phyloP scores from a whole-genome alignment of 2,113 vertebrate species.

The Pygoscelis antarcticus region DNA sequence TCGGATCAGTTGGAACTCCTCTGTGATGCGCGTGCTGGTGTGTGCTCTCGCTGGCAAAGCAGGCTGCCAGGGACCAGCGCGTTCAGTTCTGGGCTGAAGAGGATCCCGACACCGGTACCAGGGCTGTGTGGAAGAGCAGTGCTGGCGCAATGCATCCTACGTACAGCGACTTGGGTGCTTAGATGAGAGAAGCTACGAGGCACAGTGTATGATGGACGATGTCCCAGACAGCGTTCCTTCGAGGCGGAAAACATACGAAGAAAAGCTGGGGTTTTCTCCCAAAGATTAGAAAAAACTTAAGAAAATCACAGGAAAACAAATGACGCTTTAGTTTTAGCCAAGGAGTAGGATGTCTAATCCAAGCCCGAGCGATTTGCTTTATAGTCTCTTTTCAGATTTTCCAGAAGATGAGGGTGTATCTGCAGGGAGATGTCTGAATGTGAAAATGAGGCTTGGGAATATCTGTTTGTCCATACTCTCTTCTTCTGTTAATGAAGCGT shows the following conservation, averaged over 20 bases:
- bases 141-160: rapidly evolving
- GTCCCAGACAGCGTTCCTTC: background rate
- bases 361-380: background rate
- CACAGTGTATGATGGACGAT: rapidly evolving
- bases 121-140: background rate
- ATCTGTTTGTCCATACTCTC: rapidly evolving
- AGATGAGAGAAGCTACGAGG: rapidly evolving
- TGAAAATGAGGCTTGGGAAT: background rate
- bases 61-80: rapidly evolving
- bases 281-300: background rate
- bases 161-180: rapidly evolving
- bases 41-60: background rate
- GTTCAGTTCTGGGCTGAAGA: background rate
- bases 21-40: rapidly evolving
- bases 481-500: background rate
- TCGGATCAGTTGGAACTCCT: rapidly evolving
- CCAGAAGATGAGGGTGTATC: background rate
- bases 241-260: rapidly evolving
- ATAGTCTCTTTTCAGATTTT: background rate
- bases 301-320: background rate
- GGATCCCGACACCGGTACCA: rapidly evolving
- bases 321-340: background rate
- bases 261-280: background rate
- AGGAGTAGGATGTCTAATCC: background rate
- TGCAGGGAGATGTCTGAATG: background rate